Base-by-base conservation (phyloP, 2,888 invertebrate genomes). In the Drepana falcataria region DNA sequence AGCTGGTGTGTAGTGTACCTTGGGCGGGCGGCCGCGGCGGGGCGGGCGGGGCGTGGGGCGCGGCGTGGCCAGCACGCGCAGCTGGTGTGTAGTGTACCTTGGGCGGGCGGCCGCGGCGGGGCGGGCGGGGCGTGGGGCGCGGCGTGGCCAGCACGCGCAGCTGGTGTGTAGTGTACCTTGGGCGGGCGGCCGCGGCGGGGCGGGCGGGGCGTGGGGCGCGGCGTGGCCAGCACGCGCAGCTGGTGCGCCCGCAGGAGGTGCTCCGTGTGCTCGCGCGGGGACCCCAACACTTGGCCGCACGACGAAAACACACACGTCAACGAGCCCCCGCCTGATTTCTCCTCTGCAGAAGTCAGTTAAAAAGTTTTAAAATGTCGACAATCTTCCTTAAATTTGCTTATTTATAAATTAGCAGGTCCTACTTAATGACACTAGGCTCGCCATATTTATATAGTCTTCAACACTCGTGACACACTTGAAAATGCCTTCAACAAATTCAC, bases 231-330 rank as follows among this genome's bases (percentile, higher is more conserved):
- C 69, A 89, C 85, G 47, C 87, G 80, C 77, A 88, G 81, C 80
- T 89, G 89, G 71, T 89, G 89, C 65, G 81, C 80, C 53, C 82
- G 76, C 73, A 91, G 76, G 71, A 91, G 71, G 70, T 91, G 89
- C 73, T 88, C 88, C n/a, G 90, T 88, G 81, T 91, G 89, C 67
- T 78, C 86, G 67, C 81, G 78, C 57, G 88, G 80, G 0, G 84
- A 80, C 54, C 73, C 47, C 66, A 90, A 71, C 47, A 80, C 75
- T 65, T 68, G 76, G 61, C 81, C 83, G 79, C 90, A 90, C 69
- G 82, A 74, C 55, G 85, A 77, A 82, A 90, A 89, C 77, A 90
- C 89, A 80, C 90, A 90, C 65, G 79, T 59, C 67, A 70, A 81
- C 59, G 68, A 63, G 55, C 64, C 62, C 58, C 64, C 68, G 37